These are phyloP conservation scores for Epistrophe eligans DNA, from an alignment of 2,888 invertebrate genomes.

Conservation along the genomic window DNA sequence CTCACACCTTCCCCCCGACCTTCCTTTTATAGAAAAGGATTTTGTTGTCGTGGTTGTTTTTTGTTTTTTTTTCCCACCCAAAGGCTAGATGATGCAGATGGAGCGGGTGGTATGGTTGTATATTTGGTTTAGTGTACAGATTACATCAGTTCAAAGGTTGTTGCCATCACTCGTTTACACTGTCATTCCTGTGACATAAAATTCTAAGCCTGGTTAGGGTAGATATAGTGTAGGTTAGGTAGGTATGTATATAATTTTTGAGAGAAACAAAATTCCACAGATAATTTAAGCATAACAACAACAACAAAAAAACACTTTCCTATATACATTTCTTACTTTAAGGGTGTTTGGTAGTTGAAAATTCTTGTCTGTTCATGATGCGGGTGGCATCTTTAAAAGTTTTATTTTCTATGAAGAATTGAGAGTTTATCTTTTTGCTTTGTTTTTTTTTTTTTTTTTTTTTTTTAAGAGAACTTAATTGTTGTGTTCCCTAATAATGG, in stretches of 20 bases:
- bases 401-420: conserved; percentile 11
- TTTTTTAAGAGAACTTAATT: neutral
- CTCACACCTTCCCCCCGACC: conserved; percentile 18
- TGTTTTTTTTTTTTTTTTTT: neutral
- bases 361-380: conserved; percentile 2
- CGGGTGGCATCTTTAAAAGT: conserved; percentile 44
- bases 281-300: neutral
- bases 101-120: conserved; percentile 11
- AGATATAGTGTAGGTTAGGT: too few relatives aligned
- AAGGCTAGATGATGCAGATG: neutral
- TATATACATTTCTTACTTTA: conserved; percentile 5
- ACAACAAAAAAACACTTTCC: conserved; percentile 57
- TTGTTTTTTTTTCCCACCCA: neutral
- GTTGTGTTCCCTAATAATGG: neutral
- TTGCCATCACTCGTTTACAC: conserved; percentile 69
- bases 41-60: conserved; percentile 10
- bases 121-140: conserved; percentile 57
- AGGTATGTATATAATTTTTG: neutral
- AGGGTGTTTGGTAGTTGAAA: neutral
- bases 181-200: conserved; percentile 23
- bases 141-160: conserved; percentile 68
- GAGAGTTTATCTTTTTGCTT: conserved; percentile 1
- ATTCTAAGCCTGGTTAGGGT: neutral
- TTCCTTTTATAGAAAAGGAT: conserved; percentile 11
- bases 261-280: conserved; percentile 39